Evolutionary conservation across 2,888 invertebrate species (phyloP), one percentile per base, ranked within the genome.

Genomic region (Volucella inanis): DNA sequence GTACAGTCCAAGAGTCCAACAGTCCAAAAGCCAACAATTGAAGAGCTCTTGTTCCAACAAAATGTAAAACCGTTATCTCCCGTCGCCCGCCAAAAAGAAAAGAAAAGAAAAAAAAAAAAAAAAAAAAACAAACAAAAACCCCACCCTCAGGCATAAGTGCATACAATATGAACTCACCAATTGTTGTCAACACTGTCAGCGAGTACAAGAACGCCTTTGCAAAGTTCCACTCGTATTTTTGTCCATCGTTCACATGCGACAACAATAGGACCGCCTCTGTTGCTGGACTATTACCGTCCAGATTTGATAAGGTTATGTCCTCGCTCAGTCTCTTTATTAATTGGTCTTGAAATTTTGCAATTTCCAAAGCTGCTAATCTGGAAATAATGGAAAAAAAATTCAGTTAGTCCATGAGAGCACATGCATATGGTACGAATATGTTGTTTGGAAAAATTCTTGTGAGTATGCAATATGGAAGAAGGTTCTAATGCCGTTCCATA

Each of bases 151-250:
- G 41, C 10, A 47, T 14, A 39, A 12, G 15, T 38, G 31, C 41
- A 72, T 38, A n/a, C 14, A 41, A 38, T 61, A 52, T 71, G 12
- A 71, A 93, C 95, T 95, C 92, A 97, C 97, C 97, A 91, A 97
- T 96, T 83, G 97, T 98, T 64, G 98, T 98, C 89, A 98, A 94
- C 87, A 98, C 97, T 47, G 98, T 98, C 88, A 98, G 94, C 22
- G 98, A 98, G 93, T 98, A 98, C 89, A 98, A 95, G 93, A 98
- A 98, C 71, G 98, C 97, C 89, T 96, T 95, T 72, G 97, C 96
- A 91, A 97, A 95, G 91, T 96, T 97, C 97, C 97, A 97, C 91
- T 97, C 96, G 91, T 95, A 94, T 88, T 95, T 95, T 87, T 93
- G 90, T 38, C 87, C 81, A 59, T 88, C 87, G 83, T 90, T 89